Evolutionary conservation across 2,888 invertebrate genomes (phyloP), one percentile per base, ranked within the genome.

Genomic region (Strigamia transsilvanica): DNA sequence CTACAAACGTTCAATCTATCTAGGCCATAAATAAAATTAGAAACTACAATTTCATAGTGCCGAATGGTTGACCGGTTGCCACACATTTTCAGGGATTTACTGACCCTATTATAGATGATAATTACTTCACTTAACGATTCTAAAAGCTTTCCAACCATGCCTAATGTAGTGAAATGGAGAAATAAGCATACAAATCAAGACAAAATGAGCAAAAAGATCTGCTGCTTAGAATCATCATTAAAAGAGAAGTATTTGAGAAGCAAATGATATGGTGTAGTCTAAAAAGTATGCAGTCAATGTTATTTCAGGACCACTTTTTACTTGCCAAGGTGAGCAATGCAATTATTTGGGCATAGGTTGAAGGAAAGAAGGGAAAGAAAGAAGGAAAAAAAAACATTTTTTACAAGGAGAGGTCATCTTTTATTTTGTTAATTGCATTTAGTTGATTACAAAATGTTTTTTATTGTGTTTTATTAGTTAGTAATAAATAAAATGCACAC

Each of bases 251-350:
- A 61, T 61, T 61, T 61, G 61, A 61, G 61, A 61, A 61, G 18
- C 61, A 61, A 61, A 61, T 61, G 61, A 61, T 61, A 61, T 61
- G 61, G 61, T 61, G n/a, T 61, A 18, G 18, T 15, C 61, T 5
- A 61, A 51, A 61, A 61, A 61, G 61, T 61, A 61, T 61, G 61
- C 18, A 61, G 61, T 61, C 61, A 61, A 61, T 61, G 61, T 61
- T 61, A 61, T 61, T 61, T 61, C 61, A 61, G 61, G 61, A 61
- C 61, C 61, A 61, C 61, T 61, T 61, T 61, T 61, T 61, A 61
- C 61, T 21, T 61, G 13, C 61, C 61, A 61, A 61, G 61, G 61
- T 61, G 61, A 61, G 61, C 61, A 18, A 61, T 61, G 61, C 61
- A 61, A 61, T 61, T 61, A 61, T 61, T 61, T 61, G 61, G 61